Base-by-base conservation (phyloP, 1,140 invertebrate genomes). In the Magallana ariakensis region DNA sequence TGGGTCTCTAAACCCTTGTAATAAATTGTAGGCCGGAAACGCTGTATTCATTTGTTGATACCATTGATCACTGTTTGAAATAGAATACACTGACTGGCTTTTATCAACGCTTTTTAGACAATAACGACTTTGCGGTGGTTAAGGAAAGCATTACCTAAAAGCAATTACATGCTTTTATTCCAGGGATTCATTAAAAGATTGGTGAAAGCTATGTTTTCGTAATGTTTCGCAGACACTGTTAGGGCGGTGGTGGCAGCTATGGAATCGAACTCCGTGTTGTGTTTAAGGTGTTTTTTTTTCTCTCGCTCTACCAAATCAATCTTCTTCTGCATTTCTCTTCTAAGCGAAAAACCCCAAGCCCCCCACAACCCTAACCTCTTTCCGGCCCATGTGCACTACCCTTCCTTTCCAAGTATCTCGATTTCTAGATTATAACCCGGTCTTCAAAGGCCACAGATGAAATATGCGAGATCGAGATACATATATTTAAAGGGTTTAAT, bases 401-500 rank as follows among this genome's bases (percentile, higher is more conserved):
- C 1, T 46, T 33, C 0, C 33, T 46, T 46, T 46, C 33, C 1
- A 46, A 46, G 33, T 46, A 46, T 46, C 33, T 46, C 33, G 33
- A 46, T 46, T 46, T 46, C 33, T 46, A 46, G 33, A 46, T 46
- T 46, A 46, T 46, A 46, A 46, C 33, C 33, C 33, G 33, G 33
- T 46, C 33, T 26, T 70, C 66, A 26, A 22, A 33, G 66, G 19
- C 66, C 66, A 26, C 11, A 70, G 19, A 70, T 19, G 19, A 70
- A 70, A 26, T 70, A 26, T 8, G 19, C 66, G 66, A 26, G 22
- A 70, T 26, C 66, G 66, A 70, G 22, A 70, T 26, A 70, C 66
- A 70, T 70, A 70, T 70, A 70, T 70, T 70, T 70, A 70, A 70
- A 70, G n/a, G 33, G 66, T 70, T 70, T 70, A 19, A 70, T 70